Base-by-base conservation (phyloP, 1,140 invertebrate genomes). In the Trichoplusia ni region DNA sequence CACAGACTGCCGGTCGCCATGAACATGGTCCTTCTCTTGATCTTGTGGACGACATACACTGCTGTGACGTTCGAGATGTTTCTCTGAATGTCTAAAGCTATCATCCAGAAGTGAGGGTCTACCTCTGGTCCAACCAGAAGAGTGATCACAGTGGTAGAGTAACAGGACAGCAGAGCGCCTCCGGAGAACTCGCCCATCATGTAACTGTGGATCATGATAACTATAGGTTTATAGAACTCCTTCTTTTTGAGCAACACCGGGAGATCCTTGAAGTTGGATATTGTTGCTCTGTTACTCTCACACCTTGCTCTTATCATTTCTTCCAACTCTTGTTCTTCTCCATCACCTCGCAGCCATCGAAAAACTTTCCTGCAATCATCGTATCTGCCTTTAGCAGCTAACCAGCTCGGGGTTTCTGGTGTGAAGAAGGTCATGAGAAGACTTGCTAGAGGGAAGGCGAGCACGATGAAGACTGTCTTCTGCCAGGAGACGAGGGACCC, bases 161-260 rank as follows among this genome's bases (percentile, higher is more conserved):
- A 72, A 1, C 65, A 63, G 4, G 66, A 51, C 35, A 72, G 33
- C 1, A 68, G 40, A 9, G 49, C 53, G 16, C 59, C 61, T 1
- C 71, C 71, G 27, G 67, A 73, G 18, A 58, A 69, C n/a, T 73
- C 62, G 21, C 64, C 60, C 56, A 73, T 66, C 18, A 73, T 7
- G 13, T 56, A 63, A 23, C 59, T 66, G 13, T 69, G 64, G 2
- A 63, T 35, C 25, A 70, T 56, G 7, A 73, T 47, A 16, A 69
- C 38, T 21, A 73, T 47, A 14, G 69, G 69, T 6, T 64, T 67
- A 16, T 71, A 68, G 46, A 71, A 71, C 29, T 73, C 71, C 25
- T 64, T 69, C 46, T 60, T 69, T 11, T 58, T 69, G 0, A 73
- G 33, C 16, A 56, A 38, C 18, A 19, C 46, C 4, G 21, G 14